A percentile compares a stretch with the other conserved stretches of the same genome.
These are phyloP conservation scores for Lophotis ruficrista DNA, from an alignment of 2,113 vertebrate species.

Conservation along the genomic window DNA sequence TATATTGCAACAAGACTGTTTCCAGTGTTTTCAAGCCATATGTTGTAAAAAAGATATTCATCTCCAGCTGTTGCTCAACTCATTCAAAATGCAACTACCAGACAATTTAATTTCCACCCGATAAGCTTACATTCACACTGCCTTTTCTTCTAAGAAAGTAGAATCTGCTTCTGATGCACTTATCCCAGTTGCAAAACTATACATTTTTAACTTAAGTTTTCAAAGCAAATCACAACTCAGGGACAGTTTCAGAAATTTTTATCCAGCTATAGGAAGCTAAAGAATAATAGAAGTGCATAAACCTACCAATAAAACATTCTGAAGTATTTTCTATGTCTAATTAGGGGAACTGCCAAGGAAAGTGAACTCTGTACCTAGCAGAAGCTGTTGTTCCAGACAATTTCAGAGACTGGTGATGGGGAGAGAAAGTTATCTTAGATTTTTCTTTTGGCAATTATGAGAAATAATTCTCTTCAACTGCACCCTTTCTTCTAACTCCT, in stretches of 20 bases:
- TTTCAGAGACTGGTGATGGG: neutral
- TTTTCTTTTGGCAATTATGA: neutral
- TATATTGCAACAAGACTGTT: neutral
- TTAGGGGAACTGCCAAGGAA: neutral
- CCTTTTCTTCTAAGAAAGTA: neutral
- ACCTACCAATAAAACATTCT: neutral
- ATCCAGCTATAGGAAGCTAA: neutral
- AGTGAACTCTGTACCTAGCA: neutral
- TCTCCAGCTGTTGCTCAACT: constrained; percentile 12
- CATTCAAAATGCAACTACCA: neutral
- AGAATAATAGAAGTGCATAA: neutral
- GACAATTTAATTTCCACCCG: neutral
- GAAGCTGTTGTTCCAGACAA: neutral
- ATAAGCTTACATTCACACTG: neutral
- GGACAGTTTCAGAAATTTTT: neutral
- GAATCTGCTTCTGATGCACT: neutral
- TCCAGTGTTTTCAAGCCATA: neutral
- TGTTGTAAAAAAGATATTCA: neutral
- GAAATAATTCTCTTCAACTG: neutral
- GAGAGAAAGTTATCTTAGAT: neutral
- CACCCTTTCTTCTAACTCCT: neutral
- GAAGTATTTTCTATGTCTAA: neutral
- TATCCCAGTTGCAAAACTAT: neutral
- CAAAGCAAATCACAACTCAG: neutral
- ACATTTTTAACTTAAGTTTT: neutral